Evolutionary conservation across 1,140 invertebrate genomes (phyloP).

Genomic region (Cryptotermes secundus): DNA sequence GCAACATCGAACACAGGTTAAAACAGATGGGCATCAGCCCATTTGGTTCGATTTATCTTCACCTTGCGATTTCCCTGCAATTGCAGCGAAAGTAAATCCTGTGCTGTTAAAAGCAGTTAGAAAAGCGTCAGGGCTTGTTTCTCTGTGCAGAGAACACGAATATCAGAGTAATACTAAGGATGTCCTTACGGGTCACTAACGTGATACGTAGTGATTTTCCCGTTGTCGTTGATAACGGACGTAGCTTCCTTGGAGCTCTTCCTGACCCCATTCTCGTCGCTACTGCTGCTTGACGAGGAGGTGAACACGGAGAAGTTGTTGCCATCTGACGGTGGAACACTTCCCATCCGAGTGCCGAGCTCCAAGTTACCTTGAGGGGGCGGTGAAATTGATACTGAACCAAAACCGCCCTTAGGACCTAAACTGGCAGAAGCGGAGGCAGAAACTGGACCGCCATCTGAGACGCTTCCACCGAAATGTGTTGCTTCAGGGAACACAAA

Average conservation of each 20-base stretch:
- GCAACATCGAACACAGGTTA: no score
- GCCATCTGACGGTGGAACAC: neutral
- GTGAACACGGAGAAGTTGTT: neutral
- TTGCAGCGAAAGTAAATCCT: no score
- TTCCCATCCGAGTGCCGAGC: neutral
- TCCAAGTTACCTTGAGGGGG: neutral
- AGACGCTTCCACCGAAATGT: neutral
- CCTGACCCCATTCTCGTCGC: neutral
- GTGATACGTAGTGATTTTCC: neutral
- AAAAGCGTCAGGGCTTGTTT: no score
- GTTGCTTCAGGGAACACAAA: neutral
- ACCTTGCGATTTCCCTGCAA: no score
- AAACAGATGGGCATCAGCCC: no score
- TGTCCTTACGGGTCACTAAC: neutral
- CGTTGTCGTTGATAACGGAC: conserved; percentile 4
- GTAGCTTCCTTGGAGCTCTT: neutral
- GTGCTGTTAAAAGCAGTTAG: no score
- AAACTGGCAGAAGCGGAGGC: neutral
- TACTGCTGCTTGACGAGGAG: neutral
- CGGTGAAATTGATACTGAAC: neutral
- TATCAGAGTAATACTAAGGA: no score
- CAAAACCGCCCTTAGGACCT: neutral
- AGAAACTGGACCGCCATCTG: neutral
- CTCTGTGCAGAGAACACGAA: no score
- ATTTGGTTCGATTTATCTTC: no score